phyloP scores from a whole-genome alignment of 2,797 vertebrate genomes.

The Neostethus bicornis region DNA sequence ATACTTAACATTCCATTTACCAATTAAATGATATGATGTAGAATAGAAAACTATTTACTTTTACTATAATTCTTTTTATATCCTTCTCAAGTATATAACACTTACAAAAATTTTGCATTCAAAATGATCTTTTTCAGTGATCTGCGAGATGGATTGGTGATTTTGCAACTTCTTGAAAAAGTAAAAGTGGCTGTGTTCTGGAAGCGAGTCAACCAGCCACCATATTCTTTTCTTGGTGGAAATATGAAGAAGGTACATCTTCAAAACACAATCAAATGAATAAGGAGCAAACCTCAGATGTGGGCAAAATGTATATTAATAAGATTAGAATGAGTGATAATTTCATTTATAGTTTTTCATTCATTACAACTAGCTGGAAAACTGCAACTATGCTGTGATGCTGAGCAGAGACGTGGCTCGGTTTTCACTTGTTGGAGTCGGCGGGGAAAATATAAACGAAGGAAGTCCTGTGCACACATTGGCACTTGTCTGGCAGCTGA shows the following conservation, averaged over 20 bases:
- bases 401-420: conserved; percentile 87
- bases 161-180: conserved; percentile 92
- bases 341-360: conserved; percentile 46
- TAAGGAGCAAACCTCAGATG: background rate
- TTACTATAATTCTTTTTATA: background rate
- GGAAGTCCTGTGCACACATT: conserved; percentile 89
- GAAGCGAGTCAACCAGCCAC: conserved; percentile 89
- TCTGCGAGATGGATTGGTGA: conserved; percentile 88
- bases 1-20: background rate
- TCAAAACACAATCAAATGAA: background rate
- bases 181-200: conserved; percentile 88
- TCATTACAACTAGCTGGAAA: conserved; percentile 85
- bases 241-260: conserved; percentile 89
- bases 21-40: too few species aligned
- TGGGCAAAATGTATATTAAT: background rate
- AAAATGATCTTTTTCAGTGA: conserved; percentile 77
- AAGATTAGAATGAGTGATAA: background rate
- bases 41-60: background rate
- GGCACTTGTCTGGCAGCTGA: conserved; percentile 95
- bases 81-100: background rate
- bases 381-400: conserved; percentile 97
- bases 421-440: conserved; percentile 96
- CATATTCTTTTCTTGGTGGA: conserved; percentile 85
- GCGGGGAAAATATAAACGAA: conserved; percentile 91
- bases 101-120: background rate